Evolutionary conservation across 1,140 invertebrate genomes (phyloP).

Genomic region (Contarinia nasturtii): DNA sequence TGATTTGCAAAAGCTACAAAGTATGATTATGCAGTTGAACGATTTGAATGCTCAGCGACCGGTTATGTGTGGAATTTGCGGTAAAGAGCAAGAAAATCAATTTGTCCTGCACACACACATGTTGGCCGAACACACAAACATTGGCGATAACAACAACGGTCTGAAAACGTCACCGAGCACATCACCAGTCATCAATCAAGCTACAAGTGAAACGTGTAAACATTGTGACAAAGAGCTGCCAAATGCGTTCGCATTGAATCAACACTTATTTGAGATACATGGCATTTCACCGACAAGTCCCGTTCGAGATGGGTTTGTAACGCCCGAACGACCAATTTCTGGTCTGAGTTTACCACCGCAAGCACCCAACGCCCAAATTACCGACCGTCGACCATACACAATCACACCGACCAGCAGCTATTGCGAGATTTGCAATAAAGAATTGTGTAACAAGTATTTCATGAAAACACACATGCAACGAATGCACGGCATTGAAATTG

Average conservation of each 20-base stretch:
- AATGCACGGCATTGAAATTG: conserved; percentile 95
- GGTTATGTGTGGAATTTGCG: conserved; percentile 34
- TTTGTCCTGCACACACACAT: conserved; percentile 36
- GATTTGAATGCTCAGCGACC: conserved; percentile 42
- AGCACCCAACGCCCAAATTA: conserved; percentile 11
- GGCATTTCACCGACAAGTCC: conserved; percentile 13
- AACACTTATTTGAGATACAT: conserved; percentile 36
- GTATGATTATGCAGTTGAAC: conserved; percentile 80
- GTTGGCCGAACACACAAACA: conserved; percentile 32
- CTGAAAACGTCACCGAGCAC: conserved; percentile 1
- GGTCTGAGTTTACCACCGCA: conserved; percentile 7
- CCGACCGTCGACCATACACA: conserved; percentile 17
- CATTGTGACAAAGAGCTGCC: conserved; percentile 36
- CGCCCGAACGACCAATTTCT: conserved; percentile 15
- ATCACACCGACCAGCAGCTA: conserved; percentile 64
- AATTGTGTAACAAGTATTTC: conserved; percentile 98
- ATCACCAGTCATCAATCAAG: conserved; percentile 1
- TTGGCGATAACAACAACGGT: conserved; percentile 12
- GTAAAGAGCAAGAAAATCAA: conserved; percentile 38
- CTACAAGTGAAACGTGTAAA: conserved; percentile 26
- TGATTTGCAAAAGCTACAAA: conserved; percentile 72
- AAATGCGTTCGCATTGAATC: conserved; percentile 30
- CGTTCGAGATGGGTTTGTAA: conserved; percentile 18
- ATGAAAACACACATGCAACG: conserved; percentile 99
- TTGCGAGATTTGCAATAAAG: conserved; percentile 99